phyloP scores from a whole-genome alignment of 1,140 invertebrate genomes.

The Galleria mellonella region DNA sequence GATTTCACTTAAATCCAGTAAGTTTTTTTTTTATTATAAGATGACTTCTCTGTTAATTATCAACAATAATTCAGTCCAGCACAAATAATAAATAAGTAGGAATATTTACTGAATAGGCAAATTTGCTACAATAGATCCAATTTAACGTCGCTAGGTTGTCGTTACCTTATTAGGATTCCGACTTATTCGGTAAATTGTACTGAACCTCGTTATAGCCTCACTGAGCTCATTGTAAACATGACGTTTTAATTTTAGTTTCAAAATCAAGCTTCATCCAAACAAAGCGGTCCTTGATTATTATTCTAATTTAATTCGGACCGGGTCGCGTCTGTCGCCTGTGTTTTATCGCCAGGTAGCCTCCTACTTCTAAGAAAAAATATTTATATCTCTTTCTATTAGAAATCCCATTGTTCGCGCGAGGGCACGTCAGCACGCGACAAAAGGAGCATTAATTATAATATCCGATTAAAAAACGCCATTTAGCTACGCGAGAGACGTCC shows the following conservation, averaged over 20 bases:
- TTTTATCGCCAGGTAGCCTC: conserved; percentile 68
- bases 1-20: not conserved
- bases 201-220: not conserved
- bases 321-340: conserved; percentile 45
- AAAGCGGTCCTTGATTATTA: conserved; percentile 39
- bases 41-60: too few species aligned
- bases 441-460: conserved; percentile 76
- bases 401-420: conserved; percentile 68
- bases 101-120: conserved; percentile 1
- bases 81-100: too few species aligned
- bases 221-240: not conserved
- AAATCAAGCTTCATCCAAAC: conserved; percentile 21
- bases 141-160: not conserved
- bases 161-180: not conserved
- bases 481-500: conserved; percentile 57
- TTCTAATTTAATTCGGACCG: conserved; percentile 56
- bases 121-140: conserved; percentile 1
- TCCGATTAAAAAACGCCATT: conserved; percentile 76
- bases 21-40: too few species aligned
- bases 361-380: conserved; percentile 66
- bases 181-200: not conserved
- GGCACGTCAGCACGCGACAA: conserved; percentile 70
- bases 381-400: conserved; percentile 70
- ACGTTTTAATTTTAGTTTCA: conserved; percentile 14
- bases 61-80: too few species aligned